Base-by-base conservation (phyloP, 2,888 invertebrate genomes). In the Alitta virens region DNA sequence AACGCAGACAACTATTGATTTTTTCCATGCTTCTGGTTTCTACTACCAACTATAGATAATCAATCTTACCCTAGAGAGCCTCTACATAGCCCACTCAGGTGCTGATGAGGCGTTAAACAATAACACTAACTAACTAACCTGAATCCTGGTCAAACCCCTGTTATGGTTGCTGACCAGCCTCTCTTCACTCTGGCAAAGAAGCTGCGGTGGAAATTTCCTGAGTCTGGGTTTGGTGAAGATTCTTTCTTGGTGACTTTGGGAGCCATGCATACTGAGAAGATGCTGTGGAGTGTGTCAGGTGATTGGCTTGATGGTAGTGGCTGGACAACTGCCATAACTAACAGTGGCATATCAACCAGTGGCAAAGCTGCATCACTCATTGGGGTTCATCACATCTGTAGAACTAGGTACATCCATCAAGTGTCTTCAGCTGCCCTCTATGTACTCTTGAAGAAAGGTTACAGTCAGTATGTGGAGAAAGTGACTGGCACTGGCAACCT, bases 231-330 rank as follows among this genome's bases (percentile, higher is more conserved):
- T 56, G 58, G 52, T 54, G 62, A 60, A 27, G 49, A 61, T 23
- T 62, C 56, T 16, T 62, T 43, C 50, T 25, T 62, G 50, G 56
- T 62, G 18, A 62, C 24, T n/a, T 27, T 62, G 3, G 56, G 62
- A 14, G 25, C 62, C 7, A 33, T 57, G 60, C 58, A 62, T n/a
- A 62, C 63, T 62, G 59, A 61, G 25, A 62, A 60, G 40, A 61
- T 62, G 63, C 42, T 62, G 12, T 62, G 58, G 63, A 60, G 25
- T 27, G 40, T 62, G 18, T 62, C 59, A 7, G 63, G 58, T 2
- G 46, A 60, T 60, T 62, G 63, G 63, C 43, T 62, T 7, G 63
- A 62, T 27, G 27, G 58, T 27, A 62, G 59, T 62, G 63, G 63
- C 14, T 62, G 63, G 63, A 62, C 63, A 16, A 61, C 58, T 27